Percentiles rank a stretch among this genome's conserved stretches.
These are phyloP conservation scores for Agrotis segetum DNA, from an alignment of 2,888 invertebrate genomes.

Conservation along the genomic window DNA sequence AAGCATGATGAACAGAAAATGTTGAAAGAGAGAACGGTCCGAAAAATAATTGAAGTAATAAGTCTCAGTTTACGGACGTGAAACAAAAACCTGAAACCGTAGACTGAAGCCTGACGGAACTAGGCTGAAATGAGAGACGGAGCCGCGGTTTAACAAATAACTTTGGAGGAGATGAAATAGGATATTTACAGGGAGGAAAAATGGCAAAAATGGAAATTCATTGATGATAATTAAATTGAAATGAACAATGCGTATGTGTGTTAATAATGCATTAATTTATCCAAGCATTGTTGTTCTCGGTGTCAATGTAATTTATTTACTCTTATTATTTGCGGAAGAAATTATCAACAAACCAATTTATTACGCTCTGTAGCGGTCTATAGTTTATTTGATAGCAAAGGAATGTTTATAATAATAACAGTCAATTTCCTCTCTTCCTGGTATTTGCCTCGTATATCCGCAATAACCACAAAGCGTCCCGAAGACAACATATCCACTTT, in stretches of 20 bases:
- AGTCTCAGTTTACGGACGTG: conserved; percentile 44
- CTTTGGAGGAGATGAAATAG: conserved; percentile 9
- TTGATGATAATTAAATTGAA: too few species aligned
- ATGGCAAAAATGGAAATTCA: too few species aligned
- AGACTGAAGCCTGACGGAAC: conserved; percentile 30
- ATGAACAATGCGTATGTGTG: too few species aligned
- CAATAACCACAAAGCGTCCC: neutral
- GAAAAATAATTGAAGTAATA: conserved; percentile 51
- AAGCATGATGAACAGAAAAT: conserved; percentile 39
- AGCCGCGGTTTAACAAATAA: conserved; percentile 27
- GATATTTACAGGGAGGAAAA: neutral
- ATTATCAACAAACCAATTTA: neutral
- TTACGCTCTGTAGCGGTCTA: neutral
- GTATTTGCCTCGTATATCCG: neutral
- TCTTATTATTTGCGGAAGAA: neutral
- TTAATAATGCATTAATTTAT: too few species aligned
- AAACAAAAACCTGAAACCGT: conserved; percentile 38
- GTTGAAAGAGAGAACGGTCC: conserved; percentile 11
- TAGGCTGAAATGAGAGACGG: conserved; percentile 23
- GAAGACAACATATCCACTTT: conserved; percentile 27
- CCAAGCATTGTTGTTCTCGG: too few species aligned
- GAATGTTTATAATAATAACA: neutral
- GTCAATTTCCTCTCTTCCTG: too few species aligned
- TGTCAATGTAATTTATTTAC: too few species aligned
- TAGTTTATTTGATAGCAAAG: neutral